These are phyloP conservation scores for Chloropsis hardwickii DNA, from an alignment of 2,113 vertebrate genomes.

Conservation along the genomic window DNA sequence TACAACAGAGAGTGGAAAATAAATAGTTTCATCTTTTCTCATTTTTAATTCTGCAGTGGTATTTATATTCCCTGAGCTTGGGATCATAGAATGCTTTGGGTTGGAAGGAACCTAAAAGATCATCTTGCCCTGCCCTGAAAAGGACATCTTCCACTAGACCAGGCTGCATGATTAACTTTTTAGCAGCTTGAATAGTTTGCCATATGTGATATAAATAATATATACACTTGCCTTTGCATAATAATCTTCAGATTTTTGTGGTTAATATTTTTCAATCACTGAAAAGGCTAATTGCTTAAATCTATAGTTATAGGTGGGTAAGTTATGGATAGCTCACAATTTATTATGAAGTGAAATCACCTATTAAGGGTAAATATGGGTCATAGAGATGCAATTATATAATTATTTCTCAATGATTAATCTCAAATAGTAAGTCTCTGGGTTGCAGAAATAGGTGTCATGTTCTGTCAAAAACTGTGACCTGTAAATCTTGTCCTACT, in stretches of 20 bases:
- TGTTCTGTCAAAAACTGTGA: background rate
- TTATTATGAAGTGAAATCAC: background rate
- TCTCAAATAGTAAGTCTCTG: background rate
- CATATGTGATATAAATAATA: background rate
- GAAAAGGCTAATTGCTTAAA: background rate
- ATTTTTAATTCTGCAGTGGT: background rate
- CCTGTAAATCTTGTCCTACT: background rate
- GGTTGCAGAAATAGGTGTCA: background rate
- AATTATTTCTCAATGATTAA: background rate
- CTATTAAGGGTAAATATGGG: background rate
- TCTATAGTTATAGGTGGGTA: background rate
- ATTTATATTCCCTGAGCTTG: background rate
- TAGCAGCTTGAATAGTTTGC: background rate
- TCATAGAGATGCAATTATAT: background rate
- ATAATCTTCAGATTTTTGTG: background rate
- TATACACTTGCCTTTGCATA: background rate
- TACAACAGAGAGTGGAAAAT: background rate
- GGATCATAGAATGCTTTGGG: background rate
- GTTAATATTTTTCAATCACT: background rate
- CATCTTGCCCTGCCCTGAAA: background rate
- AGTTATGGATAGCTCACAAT: background rate
- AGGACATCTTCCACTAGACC: background rate
- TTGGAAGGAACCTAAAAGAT: background rate
- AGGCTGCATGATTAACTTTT: background rate
- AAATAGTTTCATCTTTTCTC: background rate